Percentiles rank a stretch among this genome's conserved stretches.
phyloP scores from a whole-genome alignment of 2,888 invertebrate genomes.

The Euzophera pinguis region DNA sequence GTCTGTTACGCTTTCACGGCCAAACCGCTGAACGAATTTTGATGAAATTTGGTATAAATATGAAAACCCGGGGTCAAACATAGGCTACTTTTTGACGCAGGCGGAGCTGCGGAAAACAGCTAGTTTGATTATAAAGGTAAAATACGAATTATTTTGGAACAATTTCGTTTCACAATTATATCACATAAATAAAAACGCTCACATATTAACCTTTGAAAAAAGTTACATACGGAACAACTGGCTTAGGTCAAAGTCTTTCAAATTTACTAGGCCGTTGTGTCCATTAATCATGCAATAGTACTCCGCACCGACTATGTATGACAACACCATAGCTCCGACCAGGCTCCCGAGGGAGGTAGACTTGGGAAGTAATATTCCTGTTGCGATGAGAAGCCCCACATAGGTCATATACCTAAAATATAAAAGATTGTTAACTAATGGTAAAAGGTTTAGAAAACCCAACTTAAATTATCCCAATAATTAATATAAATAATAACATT shows the following conservation, averaged over 20 bases:
- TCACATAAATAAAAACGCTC: too few relatives aligned
- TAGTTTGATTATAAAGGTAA: too few relatives aligned
- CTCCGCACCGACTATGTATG: constrained; percentile 92
- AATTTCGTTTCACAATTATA: too few relatives aligned
- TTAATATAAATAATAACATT: too few relatives aligned
- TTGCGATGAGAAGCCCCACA: constrained; percentile 89
- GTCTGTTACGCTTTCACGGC: too few relatives aligned
- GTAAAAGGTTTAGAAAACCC: background rate
- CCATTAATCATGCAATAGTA: constrained; percentile 83
- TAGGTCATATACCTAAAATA: constrained; percentile 87
- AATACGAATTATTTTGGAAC: too few relatives aligned
- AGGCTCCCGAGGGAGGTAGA: constrained; percentile 87
- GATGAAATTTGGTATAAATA: too few relatives aligned
- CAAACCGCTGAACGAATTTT: too few relatives aligned
- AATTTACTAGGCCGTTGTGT: constrained; percentile 54
- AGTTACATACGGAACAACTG: constrained; percentile 46
- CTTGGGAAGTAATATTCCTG: constrained; percentile 91
- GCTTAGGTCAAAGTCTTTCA: constrained; percentile 56
- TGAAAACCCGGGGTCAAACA: too few relatives aligned
- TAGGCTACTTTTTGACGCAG: too few relatives aligned
- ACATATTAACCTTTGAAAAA: background rate
- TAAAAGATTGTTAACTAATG: too few relatives aligned
- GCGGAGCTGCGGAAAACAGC: too few relatives aligned
- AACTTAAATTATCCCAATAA: background rate
- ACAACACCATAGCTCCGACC: constrained; percentile 88